Conservation (phyloP, 2,113 vertebrate genomes). For the Oreochromis aureus region DNA sequence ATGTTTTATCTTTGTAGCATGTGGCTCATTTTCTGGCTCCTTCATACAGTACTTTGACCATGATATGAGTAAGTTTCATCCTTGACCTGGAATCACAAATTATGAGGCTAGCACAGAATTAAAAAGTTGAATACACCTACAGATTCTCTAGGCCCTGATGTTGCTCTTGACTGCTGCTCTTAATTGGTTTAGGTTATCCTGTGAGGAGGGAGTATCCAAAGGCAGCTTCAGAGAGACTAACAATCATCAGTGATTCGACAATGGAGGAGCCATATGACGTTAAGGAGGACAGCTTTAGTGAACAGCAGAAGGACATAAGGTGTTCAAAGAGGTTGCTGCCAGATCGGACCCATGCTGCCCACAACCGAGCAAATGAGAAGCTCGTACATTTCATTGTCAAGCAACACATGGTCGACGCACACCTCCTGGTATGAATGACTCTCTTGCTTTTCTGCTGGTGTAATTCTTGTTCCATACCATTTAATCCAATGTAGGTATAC, state of each 20-base stretch:
- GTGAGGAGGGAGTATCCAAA: conserved; percentile 73
- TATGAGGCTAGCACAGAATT: neutral
- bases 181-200: conserved; percentile 75
- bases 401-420: conserved; percentile 77
- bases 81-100: neutral
- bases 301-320: conserved; percentile 44
- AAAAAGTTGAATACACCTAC: neutral
- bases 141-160: neutral
- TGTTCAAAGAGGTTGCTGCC: conserved; percentile 80
- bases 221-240: conserved; percentile 51
- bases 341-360: conserved; percentile 82
- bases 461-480: too few species aligned
- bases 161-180: neutral
- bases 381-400: conserved; percentile 88
- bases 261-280: conserved; percentile 30
- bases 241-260: conserved; percentile 54
- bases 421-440: conserved; percentile 73
- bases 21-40: conserved; percentile 84
- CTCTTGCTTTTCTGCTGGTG: neutral
- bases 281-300: conserved; percentile 3
- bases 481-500: too few species aligned
- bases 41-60: conserved; percentile 86
- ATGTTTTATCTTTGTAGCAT: conserved; percentile 68
- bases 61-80: conserved; percentile 84
- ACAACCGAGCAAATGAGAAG: conserved; percentile 84